A percentile compares a stretch with the other conserved stretches of the same genome.
These are phyloP conservation scores for Phylloscopus trochilus DNA, from an alignment of 2,113 vertebrate genomes.

Conservation along the genomic window DNA sequence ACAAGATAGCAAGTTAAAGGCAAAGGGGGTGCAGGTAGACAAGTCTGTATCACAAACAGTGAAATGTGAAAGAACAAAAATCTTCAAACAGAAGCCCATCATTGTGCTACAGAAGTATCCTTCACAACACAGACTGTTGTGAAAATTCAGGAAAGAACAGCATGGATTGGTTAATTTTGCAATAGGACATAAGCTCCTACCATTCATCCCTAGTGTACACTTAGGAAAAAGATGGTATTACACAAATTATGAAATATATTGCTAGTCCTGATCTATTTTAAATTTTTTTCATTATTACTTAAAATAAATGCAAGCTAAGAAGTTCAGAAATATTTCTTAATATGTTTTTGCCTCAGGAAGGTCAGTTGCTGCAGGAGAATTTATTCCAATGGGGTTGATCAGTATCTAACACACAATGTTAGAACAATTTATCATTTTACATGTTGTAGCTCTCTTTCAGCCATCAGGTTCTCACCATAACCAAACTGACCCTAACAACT, in stretches of 20 bases:
- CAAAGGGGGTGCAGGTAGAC: not conserved
- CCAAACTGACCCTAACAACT: not conserved
- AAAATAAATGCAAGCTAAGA: conserved; percentile 46
- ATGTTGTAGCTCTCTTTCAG: not conserved
- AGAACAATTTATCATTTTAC: not conserved
- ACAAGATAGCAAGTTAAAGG: not conserved
- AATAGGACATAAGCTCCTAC: conserved; percentile 20
- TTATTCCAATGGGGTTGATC: not conserved
- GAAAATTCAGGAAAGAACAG: conserved; percentile 18
- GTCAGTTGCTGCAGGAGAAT: not conserved
- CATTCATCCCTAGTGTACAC: conserved; percentile 48
- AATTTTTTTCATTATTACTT: conserved; percentile 36
- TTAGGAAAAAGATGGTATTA: conserved; percentile 38
- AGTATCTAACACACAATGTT: not conserved
- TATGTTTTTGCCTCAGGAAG: not conserved
- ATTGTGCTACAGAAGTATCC: not conserved
- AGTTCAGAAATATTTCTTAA: conserved; percentile 42
- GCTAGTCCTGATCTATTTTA: conserved; percentile 29
- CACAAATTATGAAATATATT: conserved; percentile 28
- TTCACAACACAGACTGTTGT: not conserved
- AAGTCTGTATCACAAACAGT: not conserved
- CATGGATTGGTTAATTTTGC: conserved; percentile 37
- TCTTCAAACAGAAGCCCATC: not conserved
- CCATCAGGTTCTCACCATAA: not conserved
- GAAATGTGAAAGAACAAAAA: not conserved